These are phyloP conservation scores for Camelus dromedarius DNA, from an alignment of 2,113 vertebrate species.

Conservation along the genomic window DNA sequence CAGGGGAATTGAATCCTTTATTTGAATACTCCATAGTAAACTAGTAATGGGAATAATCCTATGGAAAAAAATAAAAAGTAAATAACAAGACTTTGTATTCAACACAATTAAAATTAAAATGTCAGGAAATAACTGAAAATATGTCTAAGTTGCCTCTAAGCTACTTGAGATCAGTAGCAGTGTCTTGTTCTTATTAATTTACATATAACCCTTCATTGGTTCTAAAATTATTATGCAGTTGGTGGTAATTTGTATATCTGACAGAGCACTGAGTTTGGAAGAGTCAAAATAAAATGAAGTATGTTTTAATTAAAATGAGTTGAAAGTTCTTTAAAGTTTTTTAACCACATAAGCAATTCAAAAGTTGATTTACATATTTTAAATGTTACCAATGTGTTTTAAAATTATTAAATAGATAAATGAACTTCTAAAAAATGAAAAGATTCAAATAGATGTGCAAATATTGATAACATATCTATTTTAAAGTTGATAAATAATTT, in stretches of 20 bases:
- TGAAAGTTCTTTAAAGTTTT: not conserved
- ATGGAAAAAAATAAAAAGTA: not conserved
- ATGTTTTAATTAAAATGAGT: not conserved
- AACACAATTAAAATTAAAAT: conserved; percentile 21
- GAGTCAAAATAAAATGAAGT: not conserved
- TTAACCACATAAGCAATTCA: conserved; percentile 4
- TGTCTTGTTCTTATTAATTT: not conserved
- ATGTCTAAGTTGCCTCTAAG: not conserved
- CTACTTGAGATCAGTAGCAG: not conserved
- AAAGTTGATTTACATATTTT: not conserved
- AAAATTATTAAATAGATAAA: not conserved
- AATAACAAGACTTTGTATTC: not conserved
- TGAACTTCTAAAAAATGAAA: not conserved
- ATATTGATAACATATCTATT: not conserved
- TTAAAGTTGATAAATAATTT: not conserved
- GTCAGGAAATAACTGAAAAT: conserved; percentile 4
- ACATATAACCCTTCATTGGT: not conserved
- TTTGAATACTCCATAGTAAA: not conserved
- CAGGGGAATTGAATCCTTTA: not conserved
- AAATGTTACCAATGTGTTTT: not conserved
- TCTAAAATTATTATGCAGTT: not conserved
- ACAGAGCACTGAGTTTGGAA: not conserved
- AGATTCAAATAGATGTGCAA: not conserved
- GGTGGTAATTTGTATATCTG: not conserved
- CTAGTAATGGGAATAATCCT: not conserved